These are phyloP conservation scores for Eufriesea mexicana DNA, from an alignment of 1,140 invertebrate species.

Conservation along the genomic window DNA sequence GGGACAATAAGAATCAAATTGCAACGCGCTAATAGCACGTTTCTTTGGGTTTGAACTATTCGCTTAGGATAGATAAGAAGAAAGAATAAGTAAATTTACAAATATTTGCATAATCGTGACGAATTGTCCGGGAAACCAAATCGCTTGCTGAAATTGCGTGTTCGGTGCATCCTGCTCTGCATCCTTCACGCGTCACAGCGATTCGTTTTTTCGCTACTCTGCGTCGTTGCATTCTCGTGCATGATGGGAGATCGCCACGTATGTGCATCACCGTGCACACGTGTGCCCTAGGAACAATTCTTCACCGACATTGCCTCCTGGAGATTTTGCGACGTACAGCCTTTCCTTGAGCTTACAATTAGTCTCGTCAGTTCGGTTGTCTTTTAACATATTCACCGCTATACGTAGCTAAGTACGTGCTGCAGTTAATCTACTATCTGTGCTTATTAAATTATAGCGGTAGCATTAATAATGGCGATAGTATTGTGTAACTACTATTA, in stretches of 20 bases:
- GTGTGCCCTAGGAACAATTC: not conserved
- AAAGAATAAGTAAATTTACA: not conserved
- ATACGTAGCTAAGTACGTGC: no score
- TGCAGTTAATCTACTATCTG: no score
- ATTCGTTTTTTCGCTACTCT: slow-evolving; percentile 8
- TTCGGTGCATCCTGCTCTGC: slow-evolving; percentile 39
- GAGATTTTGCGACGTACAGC: not conserved
- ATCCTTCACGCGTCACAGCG: slow-evolving; percentile 40
- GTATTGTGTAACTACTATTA: no score
- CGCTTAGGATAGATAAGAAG: not conserved
- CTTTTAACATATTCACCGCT: no score
- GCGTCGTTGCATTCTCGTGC: not conserved
- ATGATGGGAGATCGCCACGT: slow-evolving; percentile 17
- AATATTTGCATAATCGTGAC: not conserved
- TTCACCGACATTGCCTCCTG: slow-evolving; percentile 10
- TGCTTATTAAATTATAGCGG: not conserved
- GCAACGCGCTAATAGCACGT: not conserved
- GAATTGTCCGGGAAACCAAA: not conserved
- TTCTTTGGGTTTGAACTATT: not conserved
- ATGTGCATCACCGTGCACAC: slow-evolving; percentile 13
- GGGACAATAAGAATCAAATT: no score
- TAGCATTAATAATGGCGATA: not conserved
- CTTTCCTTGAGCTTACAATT: not conserved
- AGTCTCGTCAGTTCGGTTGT: no score
- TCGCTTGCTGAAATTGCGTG: not conserved